Evolutionary conservation across 1,140 invertebrate genomes (phyloP).

Genomic region (Papilio machaon): DNA sequence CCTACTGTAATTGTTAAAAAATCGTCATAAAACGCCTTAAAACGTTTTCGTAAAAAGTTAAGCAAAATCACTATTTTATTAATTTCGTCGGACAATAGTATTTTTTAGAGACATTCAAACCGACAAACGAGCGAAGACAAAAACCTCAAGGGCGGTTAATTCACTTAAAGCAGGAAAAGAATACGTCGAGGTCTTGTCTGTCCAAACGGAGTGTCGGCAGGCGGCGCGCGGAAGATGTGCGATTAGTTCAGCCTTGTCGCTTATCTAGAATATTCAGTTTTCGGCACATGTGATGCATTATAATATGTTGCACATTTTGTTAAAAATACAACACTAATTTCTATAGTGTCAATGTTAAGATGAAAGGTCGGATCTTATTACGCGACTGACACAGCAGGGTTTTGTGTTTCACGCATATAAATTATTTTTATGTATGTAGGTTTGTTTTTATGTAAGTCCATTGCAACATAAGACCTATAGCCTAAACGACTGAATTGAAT

Average conservation of each 20-base stretch:
- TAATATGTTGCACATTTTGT: slow-evolving; percentile 28
- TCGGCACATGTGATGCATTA: slow-evolving; percentile 30
- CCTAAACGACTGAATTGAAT: too few relatives aligned
- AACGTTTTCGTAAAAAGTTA: slow-evolving; percentile 6
- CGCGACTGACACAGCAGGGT: too few relatives aligned
- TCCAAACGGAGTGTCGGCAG: slow-evolving; percentile 57
- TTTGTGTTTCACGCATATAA: too few relatives aligned
- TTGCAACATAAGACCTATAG: too few relatives aligned
- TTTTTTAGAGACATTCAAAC: slow-evolving; percentile 30
- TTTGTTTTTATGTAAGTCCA: too few relatives aligned
- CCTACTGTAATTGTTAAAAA: background rate
- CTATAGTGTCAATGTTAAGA: slow-evolving; percentile 1
- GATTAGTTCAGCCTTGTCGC: slow-evolving; percentile 52
- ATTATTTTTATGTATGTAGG: too few relatives aligned
- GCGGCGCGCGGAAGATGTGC: slow-evolving; percentile 62
- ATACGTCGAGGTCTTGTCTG: slow-evolving; percentile 67
- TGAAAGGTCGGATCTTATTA: background rate
- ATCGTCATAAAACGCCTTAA: background rate
- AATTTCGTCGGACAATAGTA: slow-evolving; percentile 20
- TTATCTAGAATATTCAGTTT: slow-evolving; percentile 47
- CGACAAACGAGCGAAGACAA: slow-evolving; percentile 33
- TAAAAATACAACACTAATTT: background rate
- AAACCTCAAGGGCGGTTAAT: slow-evolving; percentile 61
- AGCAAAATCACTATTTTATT: background rate
- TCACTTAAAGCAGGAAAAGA: slow-evolving; percentile 73